These are phyloP conservation scores for Hipposideros larvatus DNA, from an alignment of 2,797 vertebrate genomes.

Conservation along the genomic window DNA sequence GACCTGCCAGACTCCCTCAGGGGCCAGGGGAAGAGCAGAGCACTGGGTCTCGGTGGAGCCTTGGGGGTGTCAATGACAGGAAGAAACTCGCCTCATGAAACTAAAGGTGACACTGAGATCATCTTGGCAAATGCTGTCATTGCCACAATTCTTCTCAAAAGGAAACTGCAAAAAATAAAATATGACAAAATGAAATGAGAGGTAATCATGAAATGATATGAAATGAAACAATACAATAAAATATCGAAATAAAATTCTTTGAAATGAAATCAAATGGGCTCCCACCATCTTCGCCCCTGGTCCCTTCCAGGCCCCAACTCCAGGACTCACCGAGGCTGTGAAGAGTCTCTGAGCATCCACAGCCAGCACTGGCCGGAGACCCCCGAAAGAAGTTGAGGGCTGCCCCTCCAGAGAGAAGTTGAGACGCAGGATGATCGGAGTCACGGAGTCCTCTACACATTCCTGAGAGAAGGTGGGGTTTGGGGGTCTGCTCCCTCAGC, in stretches of 20 bases:
- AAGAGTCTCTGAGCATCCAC: constrained; percentile 75
- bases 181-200: neutral
- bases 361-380: constrained; percentile 87
- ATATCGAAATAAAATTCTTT: constrained; percentile 71
- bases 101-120: constrained; percentile 90
- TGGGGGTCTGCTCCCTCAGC: neutral
- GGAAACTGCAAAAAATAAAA: constrained; percentile 85
- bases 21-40: neutral
- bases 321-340: constrained; percentile 73
- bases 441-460: constrained; percentile 90
- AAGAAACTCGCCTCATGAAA: constrained; percentile 87
- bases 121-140: constrained; percentile 89
- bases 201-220: neutral
- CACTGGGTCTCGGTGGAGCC: rapidly evolving
- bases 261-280: neutral
- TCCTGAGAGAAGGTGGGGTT: constrained; percentile 77
- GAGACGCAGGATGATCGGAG: constrained; percentile 87
- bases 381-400: neutral
- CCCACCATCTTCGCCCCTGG: neutral
- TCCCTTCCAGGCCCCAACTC: neutral
- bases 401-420: constrained; percentile 88
- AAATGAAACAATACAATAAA: constrained; percentile 59
- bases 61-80: neutral
- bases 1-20: neutral
- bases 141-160: constrained; percentile 91